Base-by-base conservation (phyloP, 1,140 invertebrate genomes). In the Parasteatoda tepidariorum region DNA sequence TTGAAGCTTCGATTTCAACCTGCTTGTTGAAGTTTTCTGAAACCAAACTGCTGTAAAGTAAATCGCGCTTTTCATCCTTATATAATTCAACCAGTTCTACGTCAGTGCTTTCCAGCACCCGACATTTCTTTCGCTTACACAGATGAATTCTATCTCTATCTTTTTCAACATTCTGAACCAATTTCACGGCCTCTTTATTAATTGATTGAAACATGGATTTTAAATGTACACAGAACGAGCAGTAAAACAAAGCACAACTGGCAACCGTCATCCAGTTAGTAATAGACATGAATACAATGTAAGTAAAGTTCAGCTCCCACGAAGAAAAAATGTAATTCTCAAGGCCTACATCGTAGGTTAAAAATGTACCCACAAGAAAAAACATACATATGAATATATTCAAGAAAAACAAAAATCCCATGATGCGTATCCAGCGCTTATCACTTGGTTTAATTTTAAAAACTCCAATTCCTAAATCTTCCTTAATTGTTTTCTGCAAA, bases 211-310 rank as follows among this genome's bases (percentile, higher is more conserved):
- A 81, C 54, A 81, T 59, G n/a, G 78, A 15, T 24, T 70, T 70
- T 28, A 81, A 61, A 41, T 81, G 78, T 30, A 34, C 28, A 26
- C 78, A 81, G 31, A 81, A 70, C 2, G 26, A 13, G 26, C 78
- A 81, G 31, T 81, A 81, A n/a, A 59, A 81, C n/a, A 70, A 2
- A 2, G 67, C 66, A 81, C 48, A 59, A 13, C 66, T 81, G n/a
- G 57, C 78, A 0, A 55, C 61, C 13, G 54, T 70, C 6, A 70
- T 61, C 59, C 33, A 64, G 30, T 76, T 76, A 26, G 38, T 30
- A 22, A 76, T 3, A 64, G 34, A 18, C 48, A 38, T 30, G 30
- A n/a, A 9, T 76, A 76, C 15, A 66, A 2, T 11, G 48, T 0
- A 54, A 22, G 41, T 15, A 11, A 4, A 22, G 33, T 11, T n/a